These are phyloP conservation scores for Hybognathus amarus DNA, from an alignment of 2,797 vertebrate genomes.

Conservation along the genomic window DNA sequence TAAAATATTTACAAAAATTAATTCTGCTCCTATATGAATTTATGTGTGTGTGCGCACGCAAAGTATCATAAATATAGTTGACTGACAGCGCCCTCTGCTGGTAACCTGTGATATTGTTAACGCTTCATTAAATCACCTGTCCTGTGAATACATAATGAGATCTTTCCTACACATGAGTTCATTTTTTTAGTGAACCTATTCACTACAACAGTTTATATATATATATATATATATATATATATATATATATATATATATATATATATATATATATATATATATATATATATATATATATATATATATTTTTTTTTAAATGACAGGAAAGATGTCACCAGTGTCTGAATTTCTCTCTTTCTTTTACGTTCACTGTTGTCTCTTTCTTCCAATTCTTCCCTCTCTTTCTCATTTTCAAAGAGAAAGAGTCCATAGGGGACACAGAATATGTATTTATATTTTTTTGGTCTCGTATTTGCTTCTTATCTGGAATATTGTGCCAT, in stretches of 20 bases:
- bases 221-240: no score
- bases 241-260: no score
- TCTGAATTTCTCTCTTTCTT: background rate
- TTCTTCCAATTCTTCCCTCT: background rate
- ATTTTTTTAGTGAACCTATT: background rate
- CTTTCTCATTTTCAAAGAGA: background rate
- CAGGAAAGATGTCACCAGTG: background rate
- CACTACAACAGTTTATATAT: background rate
- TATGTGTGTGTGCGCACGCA: background rate
- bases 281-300: no score
- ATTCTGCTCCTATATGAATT: no score
- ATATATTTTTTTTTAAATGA: no score
- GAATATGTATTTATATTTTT: rapidly evolving
- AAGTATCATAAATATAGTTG: background rate
- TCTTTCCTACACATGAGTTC: background rate
- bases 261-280: no score
- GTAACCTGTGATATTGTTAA: background rate
- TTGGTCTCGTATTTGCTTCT: no score
- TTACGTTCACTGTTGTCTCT: background rate
- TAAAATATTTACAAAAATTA: background rate
- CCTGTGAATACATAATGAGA: background rate
- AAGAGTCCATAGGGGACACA: background rate
- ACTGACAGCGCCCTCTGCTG: constrained; percentile 6
- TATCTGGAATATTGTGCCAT: background rate
- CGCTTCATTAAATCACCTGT: background rate